phyloP scores from a whole-genome alignment of 2,888 invertebrate species.

The Apantesis nais region DNA sequence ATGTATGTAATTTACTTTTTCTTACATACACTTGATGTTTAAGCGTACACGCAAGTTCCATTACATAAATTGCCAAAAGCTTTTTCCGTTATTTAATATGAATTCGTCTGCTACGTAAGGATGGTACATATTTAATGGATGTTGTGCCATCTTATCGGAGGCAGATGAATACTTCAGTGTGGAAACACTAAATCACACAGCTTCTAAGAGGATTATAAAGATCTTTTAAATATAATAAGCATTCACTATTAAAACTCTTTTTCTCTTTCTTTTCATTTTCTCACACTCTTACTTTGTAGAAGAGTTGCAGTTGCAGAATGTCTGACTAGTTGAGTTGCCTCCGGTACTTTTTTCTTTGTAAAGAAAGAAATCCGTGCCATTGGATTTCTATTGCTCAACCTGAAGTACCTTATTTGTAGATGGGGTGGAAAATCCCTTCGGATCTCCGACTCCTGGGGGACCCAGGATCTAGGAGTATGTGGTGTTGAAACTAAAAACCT shows the following conservation, averaged over 20 bases:
- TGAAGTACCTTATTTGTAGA: no score
- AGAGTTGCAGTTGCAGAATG: no score
- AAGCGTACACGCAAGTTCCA: conserved; percentile 10
- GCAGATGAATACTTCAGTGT: neutral
- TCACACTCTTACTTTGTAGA: neutral
- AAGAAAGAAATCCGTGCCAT: no score
- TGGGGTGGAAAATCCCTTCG: no score
- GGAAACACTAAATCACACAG: neutral
- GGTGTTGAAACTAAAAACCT: no score
- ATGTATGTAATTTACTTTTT: neutral
- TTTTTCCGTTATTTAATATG: conserved; percentile 8
- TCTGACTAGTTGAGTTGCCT: no score
- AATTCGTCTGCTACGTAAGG: neutral
- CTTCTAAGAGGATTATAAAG: neutral
- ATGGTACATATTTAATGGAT: neutral
- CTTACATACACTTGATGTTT: neutral
- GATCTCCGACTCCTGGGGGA: no score
- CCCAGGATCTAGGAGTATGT: no score
- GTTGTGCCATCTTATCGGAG: neutral
- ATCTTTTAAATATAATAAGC: no score
- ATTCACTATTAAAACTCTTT: neutral
- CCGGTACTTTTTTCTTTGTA: no score
- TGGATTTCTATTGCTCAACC: neutral
- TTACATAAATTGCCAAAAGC: conserved; percentile 7
- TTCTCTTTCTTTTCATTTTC: neutral